These are phyloP conservation scores for Palythoa grandis DNA, from an alignment of 92 coral and sea anemone genomes.

Conservation along the genomic window DNA sequence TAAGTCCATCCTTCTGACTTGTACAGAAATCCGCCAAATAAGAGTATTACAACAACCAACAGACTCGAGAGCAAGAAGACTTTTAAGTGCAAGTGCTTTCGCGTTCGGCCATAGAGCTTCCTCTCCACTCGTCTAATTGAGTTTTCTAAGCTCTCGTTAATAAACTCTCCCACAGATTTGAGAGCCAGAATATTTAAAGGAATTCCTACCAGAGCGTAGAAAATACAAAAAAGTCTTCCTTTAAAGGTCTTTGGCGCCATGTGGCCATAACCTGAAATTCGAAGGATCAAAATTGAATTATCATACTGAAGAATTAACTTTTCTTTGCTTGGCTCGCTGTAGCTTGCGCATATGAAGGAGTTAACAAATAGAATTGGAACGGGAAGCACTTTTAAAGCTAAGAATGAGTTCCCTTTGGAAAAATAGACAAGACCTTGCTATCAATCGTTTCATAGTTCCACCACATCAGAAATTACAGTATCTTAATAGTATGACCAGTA, in stretches of 20 bases:
- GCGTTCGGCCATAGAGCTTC: constrained; percentile 12
- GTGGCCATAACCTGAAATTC: constrained; percentile 28
- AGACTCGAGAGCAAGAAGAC: constrained; percentile 32
- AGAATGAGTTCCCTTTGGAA: too few relatives aligned
- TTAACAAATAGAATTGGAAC: not conserved
- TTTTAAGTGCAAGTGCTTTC: constrained; percentile 29
- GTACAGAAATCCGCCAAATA: constrained; percentile 33
- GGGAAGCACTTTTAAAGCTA: too few relatives aligned
- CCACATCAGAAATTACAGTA: too few relatives aligned
- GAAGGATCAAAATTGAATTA: not conserved
- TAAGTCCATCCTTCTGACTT: constrained; percentile 37
- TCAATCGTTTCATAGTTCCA: too few relatives aligned
- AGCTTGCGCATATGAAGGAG: not conserved
- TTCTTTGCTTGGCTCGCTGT: not conserved
- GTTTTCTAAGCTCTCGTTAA: constrained; percentile 31
- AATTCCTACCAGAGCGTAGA: constrained; percentile 37
- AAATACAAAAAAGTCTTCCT: constrained; percentile 34
- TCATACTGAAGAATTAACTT: not conserved
- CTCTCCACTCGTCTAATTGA: constrained; percentile 15
- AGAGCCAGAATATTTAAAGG: constrained; percentile 42
- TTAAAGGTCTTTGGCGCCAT: constrained; percentile 36
- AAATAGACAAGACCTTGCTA: too few relatives aligned
- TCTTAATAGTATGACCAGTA: too few relatives aligned
- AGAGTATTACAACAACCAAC: constrained; percentile 8
- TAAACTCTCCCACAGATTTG: constrained; percentile 36